Evolutionary conservation across 2,888 invertebrate genomes (phyloP).

Genomic region (Cantharis nigra): DNA sequence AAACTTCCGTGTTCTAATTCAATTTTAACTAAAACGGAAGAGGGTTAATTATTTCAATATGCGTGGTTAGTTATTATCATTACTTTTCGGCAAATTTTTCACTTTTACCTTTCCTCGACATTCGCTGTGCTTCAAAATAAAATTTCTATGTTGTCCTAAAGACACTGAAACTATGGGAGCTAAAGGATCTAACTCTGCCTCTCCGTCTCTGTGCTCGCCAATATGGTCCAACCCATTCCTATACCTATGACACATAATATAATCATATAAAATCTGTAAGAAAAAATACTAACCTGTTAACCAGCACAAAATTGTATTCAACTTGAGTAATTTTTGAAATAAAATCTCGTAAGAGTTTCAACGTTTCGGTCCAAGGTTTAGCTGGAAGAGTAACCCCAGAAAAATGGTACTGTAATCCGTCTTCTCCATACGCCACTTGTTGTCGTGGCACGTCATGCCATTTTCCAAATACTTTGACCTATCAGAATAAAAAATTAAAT

Average conservation of each 20-base stretch:
- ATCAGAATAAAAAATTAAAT: neutral
- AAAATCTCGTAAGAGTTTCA: conserved; percentile 59
- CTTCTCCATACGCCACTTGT: conserved; percentile 71
- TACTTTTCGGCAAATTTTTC: conserved; percentile 42
- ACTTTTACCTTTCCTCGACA: conserved; percentile 58
- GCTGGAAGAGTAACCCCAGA: conserved; percentile 69
- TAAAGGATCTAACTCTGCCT: conserved; percentile 65
- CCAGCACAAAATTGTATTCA: conserved; percentile 68
- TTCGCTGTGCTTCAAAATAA: conserved; percentile 67
- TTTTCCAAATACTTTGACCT: conserved; percentile 67
- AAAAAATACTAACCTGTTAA: conserved; percentile 63
- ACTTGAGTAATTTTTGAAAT: conserved; percentile 59
- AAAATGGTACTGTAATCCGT: conserved; percentile 67
- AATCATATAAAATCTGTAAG: no score
- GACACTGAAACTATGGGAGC: conserved; percentile 72
- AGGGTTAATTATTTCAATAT: neutral
- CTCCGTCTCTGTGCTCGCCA: conserved; percentile 74
- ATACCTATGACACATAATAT: conserved; percentile 49
- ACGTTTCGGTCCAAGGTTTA: conserved; percentile 63
- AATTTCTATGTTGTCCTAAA: conserved; percentile 67
- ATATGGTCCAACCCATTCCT: conserved; percentile 70
- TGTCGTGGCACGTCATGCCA: conserved; percentile 69
- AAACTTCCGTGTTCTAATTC: conserved; percentile 68
- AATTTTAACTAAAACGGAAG: conserved; percentile 59
- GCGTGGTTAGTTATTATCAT: no score